Conservation (phyloP, 2,113 vertebrate genomes). For the Anguilla rostrata region DNA sequence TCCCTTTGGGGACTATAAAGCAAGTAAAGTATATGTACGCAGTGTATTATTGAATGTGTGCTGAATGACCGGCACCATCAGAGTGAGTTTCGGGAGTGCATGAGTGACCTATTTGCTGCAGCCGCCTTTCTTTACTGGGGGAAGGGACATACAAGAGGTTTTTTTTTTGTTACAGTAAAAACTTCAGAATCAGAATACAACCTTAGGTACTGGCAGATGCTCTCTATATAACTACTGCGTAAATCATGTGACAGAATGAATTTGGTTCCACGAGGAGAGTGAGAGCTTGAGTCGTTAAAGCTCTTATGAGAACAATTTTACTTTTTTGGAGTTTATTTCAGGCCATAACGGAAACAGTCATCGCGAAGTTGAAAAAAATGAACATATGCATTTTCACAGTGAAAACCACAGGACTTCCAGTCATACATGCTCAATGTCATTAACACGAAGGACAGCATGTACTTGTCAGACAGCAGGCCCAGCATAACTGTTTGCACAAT, state of each 20-base stretch:
- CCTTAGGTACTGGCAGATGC: neutral
- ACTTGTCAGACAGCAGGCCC: too few species aligned
- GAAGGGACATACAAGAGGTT: slow-evolving; percentile 34
- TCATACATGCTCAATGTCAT: neutral
- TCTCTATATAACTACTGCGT: neutral
- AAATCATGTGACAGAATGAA: slow-evolving; percentile 7
- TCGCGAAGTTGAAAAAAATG: neutral
- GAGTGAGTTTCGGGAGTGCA: slow-evolving; percentile 50
- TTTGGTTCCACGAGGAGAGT: neutral
- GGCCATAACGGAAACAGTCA: neutral
- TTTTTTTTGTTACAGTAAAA: neutral
- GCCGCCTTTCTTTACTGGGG: neutral
- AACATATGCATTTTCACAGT: neutral
- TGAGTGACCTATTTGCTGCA: slow-evolving; percentile 59
- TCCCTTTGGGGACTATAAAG: too few species aligned
- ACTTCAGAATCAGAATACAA: neutral
- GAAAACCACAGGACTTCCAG: neutral
- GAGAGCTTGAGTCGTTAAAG: neutral
- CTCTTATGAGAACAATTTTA: neutral
- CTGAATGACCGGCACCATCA: too few species aligned
- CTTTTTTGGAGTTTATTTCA: neutral
- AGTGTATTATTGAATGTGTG: too few species aligned
- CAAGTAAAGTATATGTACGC: too few species aligned
- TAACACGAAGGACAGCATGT: neutral
- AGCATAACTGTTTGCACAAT: neutral